Base-by-base conservation (phyloP, 2,797 vertebrate genomes). In the Gallinago nigripennis region DNA sequence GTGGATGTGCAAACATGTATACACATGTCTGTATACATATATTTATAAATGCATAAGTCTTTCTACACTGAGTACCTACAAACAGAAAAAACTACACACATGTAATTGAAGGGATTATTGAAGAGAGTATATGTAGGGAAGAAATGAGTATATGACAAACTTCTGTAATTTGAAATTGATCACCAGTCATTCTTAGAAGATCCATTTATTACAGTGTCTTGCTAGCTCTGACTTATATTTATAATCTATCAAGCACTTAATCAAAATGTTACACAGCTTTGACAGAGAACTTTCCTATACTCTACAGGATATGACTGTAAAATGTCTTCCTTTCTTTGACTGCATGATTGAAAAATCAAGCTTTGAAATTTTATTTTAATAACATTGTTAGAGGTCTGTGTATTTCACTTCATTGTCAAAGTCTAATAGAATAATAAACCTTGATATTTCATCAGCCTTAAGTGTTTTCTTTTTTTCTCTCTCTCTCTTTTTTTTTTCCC, bases 331-430 rank as follows among this genome's bases (percentile, higher is more conserved):
- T 90, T 79, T 88, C 94, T 95, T 86, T 72, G 92, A 93, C 86
- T 92, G 80, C 54, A 51, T 86, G 79, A 90, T 95, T 94, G 90
- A 86, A 95, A 93, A 94, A 92, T 91, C 90, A 86, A 96, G 94
- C 94, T 95, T 85, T n/a, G 92, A 92, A 95, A 94, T 92, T 97
- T 96, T 91, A 95, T 97, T 86, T 97, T 95, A 92, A 94, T 92
- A 95, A 93, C 57, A 90, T 91, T 84, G 82, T 93, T 95, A 68
- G 72, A 83, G 76, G 45, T 50, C 79, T 70, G 58, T 75, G 71
- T 95, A 88, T 96, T 91, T 96, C 73, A 86, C 95, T 96, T 95
- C 92, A 90, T 96, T 96, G 88, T 90, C 91, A 93, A 88, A 66
- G 86, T 79, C 80, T 84, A 93, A 95, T 69, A 94, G 96, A 97